phyloP scores from a whole-genome alignment of 64 coral and sea anemone genomes.

The Porites australiensis region DNA sequence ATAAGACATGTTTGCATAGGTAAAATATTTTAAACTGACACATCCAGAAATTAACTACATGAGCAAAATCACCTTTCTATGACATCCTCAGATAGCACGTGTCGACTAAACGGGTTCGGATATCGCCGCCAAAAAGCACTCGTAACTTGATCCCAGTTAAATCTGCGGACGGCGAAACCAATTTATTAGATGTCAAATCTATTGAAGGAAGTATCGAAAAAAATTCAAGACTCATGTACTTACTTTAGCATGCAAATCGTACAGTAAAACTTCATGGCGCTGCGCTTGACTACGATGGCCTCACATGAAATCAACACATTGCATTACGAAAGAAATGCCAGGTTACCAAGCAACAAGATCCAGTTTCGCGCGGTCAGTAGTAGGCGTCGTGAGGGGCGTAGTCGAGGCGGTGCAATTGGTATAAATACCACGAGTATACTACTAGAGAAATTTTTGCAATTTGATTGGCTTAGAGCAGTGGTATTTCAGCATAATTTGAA shows the following conservation, averaged over 20 bases:
- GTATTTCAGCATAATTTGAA: too few relatives aligned
- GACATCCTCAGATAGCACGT: constrained; percentile 99
- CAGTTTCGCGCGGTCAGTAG: background rate
- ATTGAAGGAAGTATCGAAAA: background rate
- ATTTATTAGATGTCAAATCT: background rate
- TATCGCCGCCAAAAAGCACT: constrained; percentile 90
- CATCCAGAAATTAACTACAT: background rate
- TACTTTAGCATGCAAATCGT: constrained; percentile 82
- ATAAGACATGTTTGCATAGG: too few relatives aligned
- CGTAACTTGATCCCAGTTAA: constrained; percentile 86
- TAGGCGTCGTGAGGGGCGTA: background rate
- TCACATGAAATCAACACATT: background rate
- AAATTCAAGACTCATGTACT: constrained; percentile 27
- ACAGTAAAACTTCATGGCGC: constrained; percentile 89
- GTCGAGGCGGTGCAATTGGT: too few relatives aligned
- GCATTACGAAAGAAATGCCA: background rate
- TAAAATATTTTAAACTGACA: too few relatives aligned
- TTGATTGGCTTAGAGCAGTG: too few relatives aligned
- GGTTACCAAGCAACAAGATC: background rate
- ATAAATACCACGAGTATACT: too few relatives aligned
- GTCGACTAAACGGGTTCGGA: constrained; percentile 96
- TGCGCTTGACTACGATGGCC: too few relatives aligned
- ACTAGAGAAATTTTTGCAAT: too few relatives aligned
- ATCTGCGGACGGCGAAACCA: constrained; percentile 39
- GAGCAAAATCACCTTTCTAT: constrained; percentile 65